Base-by-base conservation (phyloP, 2,888 invertebrate genomes). In the Acanthococcus lagerstroemiae region DNA sequence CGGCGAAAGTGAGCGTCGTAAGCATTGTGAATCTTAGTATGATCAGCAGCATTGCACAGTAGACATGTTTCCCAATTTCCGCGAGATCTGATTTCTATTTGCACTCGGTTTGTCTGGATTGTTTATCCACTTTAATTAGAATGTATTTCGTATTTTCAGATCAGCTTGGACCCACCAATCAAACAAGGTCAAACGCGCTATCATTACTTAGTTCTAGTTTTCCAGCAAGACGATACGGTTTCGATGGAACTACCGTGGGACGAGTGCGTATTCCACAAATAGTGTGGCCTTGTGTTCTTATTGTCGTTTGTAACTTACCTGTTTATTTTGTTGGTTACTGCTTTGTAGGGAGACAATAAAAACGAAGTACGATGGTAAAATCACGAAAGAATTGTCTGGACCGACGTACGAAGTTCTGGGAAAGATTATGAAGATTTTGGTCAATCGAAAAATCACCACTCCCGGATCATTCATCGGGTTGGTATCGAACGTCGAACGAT, bases 101-200 rank as follows among this genome's bases (percentile, higher is more conserved):
- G n/a, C 2, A 1, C 37, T 2, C n/a, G 3, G n/a, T 37, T 1
- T 37, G 37, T 37, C n/a, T 37, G 37, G n/a, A 37, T 2, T 37
- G 12, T n/a, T 3, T 37, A 2, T 1, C 2, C n/a, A n/a, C n/a
- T n/a, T n/a, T n/a, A n/a, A n/a, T n/a, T n/a, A n/a, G n/a, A n/a
- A n/a, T n/a, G n/a, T 2, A 24, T 61, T 63, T 66, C 48, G 45
- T 37, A 55, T 63, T 71, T 75, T 25, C 72, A 83, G 82, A 78
- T 84, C 48, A 94, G 95, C 61, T 80, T 99, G 72, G 97, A 99
- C 80, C 99, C 99, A 1, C 99, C 99, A 0, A 97, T 99, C 72
- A 97, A 99, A 74, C 99, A 99, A 76, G 99, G 99, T 56, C 97
- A 99, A 79, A 99, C 99, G 0, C 82, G 99, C 69, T 99, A 99